Base-by-base conservation (phyloP, 2,888 invertebrate genomes). In the Parnassius glacialis region DNA sequence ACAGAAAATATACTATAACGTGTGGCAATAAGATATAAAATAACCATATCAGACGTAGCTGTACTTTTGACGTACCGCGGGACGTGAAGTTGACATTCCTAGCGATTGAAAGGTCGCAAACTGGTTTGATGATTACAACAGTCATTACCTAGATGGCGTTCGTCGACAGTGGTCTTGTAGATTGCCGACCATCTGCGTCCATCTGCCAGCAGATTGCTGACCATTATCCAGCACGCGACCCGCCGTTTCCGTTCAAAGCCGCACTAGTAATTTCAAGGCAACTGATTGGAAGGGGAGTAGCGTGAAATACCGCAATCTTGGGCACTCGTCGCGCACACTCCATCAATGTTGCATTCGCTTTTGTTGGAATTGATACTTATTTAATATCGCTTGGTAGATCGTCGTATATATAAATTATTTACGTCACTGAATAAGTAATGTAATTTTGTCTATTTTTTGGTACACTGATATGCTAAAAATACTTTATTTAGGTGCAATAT, bases 181-280 rank as follows among this genome's bases (percentile, higher is more conserved):
- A 84, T 83, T 81, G 76, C 78, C 70, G 70, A 69, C 73, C 79
- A 76, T 79, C 75, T 76, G 74, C 73, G 73, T 73, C 79, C 79
- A 79, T 78, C 78, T 75, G 77, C 75, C 70, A 66, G 65, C 69
- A 74, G 79, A 83, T 83, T 79, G 77, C 74, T 68, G 69, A 70
- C 76, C 75, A 84, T 83, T 81, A 80, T 72, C 67, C 67, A 74
- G 83, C 84, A 83, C 83, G 84, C 84, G 84, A 74, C 76, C 63
- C 64, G 67, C 68, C 66, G 73, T 74, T 74, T 72, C 74, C 73
- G 69, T 62, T 65, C 64, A 64, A 71, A 65, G 58, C 59, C 62
- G 65, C 64, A 62, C 68, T 67, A 64, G 70, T 66, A 73, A 73
- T 74, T 72, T 71, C 67, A 67, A 65, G 56, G 66, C 67, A 64